phyloP scores from a whole-genome alignment of 35 echinoderm and acorn worm species.

The Heliocidaris tuberculata region DNA sequence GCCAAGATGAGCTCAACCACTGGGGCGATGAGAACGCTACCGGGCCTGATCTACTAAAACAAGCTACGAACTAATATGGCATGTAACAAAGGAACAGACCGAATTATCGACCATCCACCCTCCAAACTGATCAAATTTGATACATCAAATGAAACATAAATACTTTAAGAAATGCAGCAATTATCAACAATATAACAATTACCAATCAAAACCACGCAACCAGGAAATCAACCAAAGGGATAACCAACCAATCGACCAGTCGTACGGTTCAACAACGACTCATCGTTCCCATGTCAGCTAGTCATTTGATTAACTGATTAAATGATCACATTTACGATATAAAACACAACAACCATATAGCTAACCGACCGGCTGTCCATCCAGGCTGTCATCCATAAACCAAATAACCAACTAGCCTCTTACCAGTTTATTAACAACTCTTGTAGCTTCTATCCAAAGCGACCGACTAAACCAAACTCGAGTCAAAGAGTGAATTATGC shows the following conservation, averaged over 20 bases:
- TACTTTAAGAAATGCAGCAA: no score
- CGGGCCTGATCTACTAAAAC: not conserved
- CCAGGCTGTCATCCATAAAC: not conserved
- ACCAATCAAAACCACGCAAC: not conserved
- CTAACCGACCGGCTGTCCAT: no score
- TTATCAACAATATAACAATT: no score
- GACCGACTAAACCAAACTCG: not conserved
- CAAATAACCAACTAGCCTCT: not conserved
- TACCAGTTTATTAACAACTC: not conserved
- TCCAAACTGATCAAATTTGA: no score
- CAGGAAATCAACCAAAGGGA: not conserved
- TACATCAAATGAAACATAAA: no score
- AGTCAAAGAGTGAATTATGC: slow-evolving; percentile 40
- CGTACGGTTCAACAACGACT: not conserved
- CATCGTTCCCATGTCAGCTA: not conserved
- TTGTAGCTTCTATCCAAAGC: not conserved
- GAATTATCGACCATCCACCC: no score
- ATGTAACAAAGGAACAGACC: no score
- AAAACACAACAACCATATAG: no score
- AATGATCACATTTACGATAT: not conserved
- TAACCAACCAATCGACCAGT: not conserved
- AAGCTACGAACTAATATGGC: no score
- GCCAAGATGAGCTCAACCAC: not conserved
- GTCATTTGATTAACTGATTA: not conserved
- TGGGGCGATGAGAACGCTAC: not conserved